Conservation (phyloP, 2,888 invertebrate species). For the Liposcelis brunnea region DNA sequence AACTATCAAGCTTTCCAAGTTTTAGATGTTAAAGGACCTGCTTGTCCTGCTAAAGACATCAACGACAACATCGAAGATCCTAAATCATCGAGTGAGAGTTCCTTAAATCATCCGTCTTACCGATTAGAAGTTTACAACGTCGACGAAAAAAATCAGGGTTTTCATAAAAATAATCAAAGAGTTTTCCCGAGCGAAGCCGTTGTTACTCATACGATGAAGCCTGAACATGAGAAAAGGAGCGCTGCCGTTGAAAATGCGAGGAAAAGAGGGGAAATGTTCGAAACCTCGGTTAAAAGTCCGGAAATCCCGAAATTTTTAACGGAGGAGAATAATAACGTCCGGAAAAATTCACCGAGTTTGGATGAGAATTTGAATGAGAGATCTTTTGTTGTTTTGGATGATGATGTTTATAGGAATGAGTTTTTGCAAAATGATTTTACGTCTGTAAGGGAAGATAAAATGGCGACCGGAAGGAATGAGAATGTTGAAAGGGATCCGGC, state of each 20-base stretch:
- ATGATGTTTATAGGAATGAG: neutral
- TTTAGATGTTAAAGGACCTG: neutral
- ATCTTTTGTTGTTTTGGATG: slow-evolving; percentile 6
- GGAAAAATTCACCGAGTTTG: neutral
- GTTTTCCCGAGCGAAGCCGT: neutral
- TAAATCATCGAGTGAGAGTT: neutral
- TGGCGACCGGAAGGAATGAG: too few species aligned
- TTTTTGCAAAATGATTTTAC: too few species aligned
- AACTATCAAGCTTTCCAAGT: slow-evolving; percentile 4
- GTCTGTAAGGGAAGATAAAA: too few species aligned
- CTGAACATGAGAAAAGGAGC: neutral
- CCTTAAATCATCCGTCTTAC: neutral
- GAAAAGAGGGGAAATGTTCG: neutral
- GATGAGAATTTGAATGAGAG: neutral
- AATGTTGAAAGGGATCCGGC: too few species aligned
- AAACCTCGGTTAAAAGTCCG: neutral
- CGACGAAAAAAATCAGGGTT: neutral
- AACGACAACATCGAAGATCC: neutral
- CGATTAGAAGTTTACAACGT: slow-evolving; percentile 5
- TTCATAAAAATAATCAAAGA: neutral
- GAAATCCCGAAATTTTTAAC: too few species aligned
- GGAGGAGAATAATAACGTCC: neutral
- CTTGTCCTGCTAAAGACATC: neutral
- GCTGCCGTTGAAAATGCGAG: neutral
- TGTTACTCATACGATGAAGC: neutral